These are phyloP conservation scores for Lepisosteus oculatus DNA, from an alignment of 2,113 vertebrate species.

Conservation along the genomic window DNA sequence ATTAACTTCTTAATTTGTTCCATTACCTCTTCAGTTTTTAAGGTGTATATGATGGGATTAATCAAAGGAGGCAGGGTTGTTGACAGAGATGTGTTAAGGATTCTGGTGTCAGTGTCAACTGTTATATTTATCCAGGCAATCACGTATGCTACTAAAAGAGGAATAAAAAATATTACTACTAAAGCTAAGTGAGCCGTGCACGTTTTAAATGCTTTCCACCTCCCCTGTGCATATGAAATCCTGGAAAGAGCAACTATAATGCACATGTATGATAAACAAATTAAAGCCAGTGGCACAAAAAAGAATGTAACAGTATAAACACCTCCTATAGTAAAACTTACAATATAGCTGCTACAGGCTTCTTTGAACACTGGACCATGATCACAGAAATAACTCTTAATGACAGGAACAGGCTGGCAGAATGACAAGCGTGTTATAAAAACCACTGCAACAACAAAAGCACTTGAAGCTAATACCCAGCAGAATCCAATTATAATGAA, in stretches of 20 bases:
- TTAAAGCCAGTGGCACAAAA: neutral
- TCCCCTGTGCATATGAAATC: neutral
- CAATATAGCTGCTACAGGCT: neutral
- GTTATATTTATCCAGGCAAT: neutral
- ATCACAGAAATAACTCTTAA: constrained; percentile 11
- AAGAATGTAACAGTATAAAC: neutral
- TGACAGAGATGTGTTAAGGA: neutral
- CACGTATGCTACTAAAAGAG: neutral
- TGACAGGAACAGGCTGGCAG: neutral
- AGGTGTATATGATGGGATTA: neutral
- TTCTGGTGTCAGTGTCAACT: neutral
- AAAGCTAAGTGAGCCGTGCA: neutral
- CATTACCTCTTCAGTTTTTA: neutral
- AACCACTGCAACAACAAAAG: neutral
- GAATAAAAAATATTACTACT: constrained; percentile 8
- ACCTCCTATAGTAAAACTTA: neutral
- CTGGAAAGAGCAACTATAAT: neutral
- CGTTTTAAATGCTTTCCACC: constrained; percentile 10
- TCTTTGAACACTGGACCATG: neutral
- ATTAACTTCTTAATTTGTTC: neutral
- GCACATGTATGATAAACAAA: neutral
- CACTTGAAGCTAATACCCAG: neutral
- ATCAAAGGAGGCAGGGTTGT: neutral
- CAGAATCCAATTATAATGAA: neutral
- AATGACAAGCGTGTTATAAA: too few relatives aligned